Base-by-base conservation (phyloP, 2,888 invertebrate genomes). In the Caenorhabditis parvicauda region DNA sequence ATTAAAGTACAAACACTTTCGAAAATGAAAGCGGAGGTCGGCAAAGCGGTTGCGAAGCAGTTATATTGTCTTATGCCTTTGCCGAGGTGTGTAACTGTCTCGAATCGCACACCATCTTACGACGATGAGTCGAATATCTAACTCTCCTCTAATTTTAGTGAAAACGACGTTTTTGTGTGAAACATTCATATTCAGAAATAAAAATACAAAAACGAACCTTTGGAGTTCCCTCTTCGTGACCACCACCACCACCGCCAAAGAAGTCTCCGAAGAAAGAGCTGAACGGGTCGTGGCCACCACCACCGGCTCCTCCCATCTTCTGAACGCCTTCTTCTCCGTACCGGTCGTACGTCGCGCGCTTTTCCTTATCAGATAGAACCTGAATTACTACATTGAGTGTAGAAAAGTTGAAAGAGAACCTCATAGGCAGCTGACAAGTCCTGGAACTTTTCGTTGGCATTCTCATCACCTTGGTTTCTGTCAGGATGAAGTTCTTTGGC, bases 401-500 rank as follows among this genome's bases (percentile, higher is more conserved):
- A n/a, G n/a, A n/a, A n/a, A n/a, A n/a, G n/a, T n/a, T n/a, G n/a
- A n/a, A n/a, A n/a, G n/a, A n/a, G 29, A 38, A 80, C 79, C 70
- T 78, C 80, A 62, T 79, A 82, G 27, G 81, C 81, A 1, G 79
- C 75, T 21, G 74, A 74, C 27, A 81, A 57, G 58, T 81, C 81
- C 52, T 81, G 80, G 82, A 99, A 98, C 83, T 92, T 92, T 75
- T 89, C 88, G 0, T 91, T 89, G 0, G 98, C 91, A 52, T 90
- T 87, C 0, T 92, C 91, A 84, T 99, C 95, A 82, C 90, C 89
- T 82, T 88, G 88, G 83, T 98, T 96, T 82, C 92, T 94, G 81
- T 99, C 98, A 14, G 98, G 98, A 87, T 98, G 98, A 64, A 93
- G 84, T 82, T 93, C 91, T 85, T 92, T 95, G 21, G 98, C 98